Evolutionary conservation across 2,113 vertebrate genomes (phyloP).

Genomic region (Himantopus leucocephalus): DNA sequence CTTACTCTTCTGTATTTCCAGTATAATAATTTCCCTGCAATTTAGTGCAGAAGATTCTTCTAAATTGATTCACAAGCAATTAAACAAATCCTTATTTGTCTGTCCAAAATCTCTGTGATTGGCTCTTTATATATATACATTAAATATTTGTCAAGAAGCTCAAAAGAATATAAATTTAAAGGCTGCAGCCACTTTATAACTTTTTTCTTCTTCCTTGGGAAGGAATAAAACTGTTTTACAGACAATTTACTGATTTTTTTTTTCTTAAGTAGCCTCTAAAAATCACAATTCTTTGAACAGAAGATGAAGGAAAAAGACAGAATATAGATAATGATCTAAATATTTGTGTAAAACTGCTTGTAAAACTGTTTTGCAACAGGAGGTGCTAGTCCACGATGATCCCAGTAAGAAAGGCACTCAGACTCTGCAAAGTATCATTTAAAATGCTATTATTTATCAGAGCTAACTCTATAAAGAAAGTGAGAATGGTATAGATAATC

Average conservation of each 20-base stretch:
- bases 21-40: neutral
- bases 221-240: neutral
- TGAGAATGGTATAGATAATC: neutral
- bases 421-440: neutral
- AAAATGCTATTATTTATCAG: neutral
- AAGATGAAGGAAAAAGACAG: neutral
- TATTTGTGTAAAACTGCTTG: neutral
- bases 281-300: neutral
- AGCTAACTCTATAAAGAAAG: neutral
- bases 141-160: neutral
- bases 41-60: neutral
- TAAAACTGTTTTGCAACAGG: neutral
- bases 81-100: neutral
- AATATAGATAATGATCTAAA: neutral
- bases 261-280: neutral
- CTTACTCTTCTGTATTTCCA: neutral
- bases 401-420: neutral
- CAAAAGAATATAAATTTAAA: neutral
- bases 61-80: neutral
- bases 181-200: neutral
- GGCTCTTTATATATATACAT: neutral
- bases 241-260: neutral
- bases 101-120: neutral
- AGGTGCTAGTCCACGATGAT: neutral
- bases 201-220: neutral